Conservation (phyloP, 2,113 vertebrate genomes). For the Labeo catla region DNA sequence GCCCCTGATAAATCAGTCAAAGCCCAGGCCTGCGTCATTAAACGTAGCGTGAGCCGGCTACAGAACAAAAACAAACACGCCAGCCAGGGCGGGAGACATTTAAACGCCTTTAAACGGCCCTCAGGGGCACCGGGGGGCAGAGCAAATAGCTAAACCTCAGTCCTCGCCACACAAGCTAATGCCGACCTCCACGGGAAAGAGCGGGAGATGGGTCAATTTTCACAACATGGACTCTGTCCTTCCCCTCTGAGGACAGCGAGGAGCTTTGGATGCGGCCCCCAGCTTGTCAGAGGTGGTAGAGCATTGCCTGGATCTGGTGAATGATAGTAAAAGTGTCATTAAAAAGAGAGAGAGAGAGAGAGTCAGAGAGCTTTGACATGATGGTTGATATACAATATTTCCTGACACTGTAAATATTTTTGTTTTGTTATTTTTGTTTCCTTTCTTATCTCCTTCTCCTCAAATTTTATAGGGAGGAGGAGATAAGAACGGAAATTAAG, state of each 20-base stretch:
- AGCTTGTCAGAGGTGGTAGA: conserved; percentile 29
- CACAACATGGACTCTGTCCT: conserved; percentile 49
- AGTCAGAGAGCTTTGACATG: conserved; percentile 19
- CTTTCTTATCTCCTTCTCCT: background rate
- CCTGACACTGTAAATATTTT: too few relatives aligned
- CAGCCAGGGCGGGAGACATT: conserved; percentile 49
- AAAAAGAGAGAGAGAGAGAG: conserved; percentile 30
- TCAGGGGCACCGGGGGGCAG: conserved; percentile 50
- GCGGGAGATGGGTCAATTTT: conserved; percentile 54
- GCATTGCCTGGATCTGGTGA: background rate
- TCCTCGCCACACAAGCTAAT: conserved; percentile 43
- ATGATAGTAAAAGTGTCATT: conserved; percentile 42
- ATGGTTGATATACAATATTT: background rate
- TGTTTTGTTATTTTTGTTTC: background rate
- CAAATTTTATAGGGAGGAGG: background rate
- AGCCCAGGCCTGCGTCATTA: conserved; percentile 62
- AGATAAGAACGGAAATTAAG: too few relatives aligned
- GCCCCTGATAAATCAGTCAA: conserved; percentile 62
- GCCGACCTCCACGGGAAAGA: conserved; percentile 44
- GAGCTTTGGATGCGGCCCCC: conserved; percentile 32
- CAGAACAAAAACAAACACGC: conserved; percentile 61
- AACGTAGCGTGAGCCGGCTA: conserved; percentile 58
- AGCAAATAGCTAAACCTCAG: conserved; percentile 53
- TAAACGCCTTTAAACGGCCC: conserved; percentile 55
- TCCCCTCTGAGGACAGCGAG: conserved; percentile 16